Evolutionary conservation across 2,113 vertebrate genomes (phyloP), one percentile per base, ranked within the genome.

Genomic region (Conger conger): DNA sequence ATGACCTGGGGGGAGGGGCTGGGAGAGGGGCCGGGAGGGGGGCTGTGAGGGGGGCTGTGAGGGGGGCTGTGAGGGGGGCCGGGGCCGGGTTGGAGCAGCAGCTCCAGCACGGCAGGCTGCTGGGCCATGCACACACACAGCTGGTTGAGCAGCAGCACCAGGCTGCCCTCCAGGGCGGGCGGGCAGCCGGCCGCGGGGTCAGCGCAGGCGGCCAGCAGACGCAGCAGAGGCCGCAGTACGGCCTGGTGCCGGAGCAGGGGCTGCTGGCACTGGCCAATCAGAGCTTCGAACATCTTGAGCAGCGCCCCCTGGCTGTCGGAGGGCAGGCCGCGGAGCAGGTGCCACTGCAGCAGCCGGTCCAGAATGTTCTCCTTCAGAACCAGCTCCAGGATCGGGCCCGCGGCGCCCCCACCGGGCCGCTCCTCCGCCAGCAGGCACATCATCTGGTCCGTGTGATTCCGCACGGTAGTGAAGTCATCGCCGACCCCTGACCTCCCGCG

Each of bases 391-490:
- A 99, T 96, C 87, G 98, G 98, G 1, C 98, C 98, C 0, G 93
- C 89, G 4, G 89, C 81, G 37, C n/a, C 63, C 27, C 73, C 80
- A 23, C 8, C n/a, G n/a, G 5, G 95, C 9, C 93, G 94, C 90
- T 99, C 98, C 90, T 98, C 97, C 0, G 96, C 97, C 91, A 99
- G 91, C 80, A 99, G 93, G 78, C 96, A 97, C 85, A 99, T 81
- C 97, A 99, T 97, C 94, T 99, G 98, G 88, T 97, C 97, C 0
- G 96, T 98, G 94, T 99, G 95, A 92, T 99, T 99, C 84, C 96
- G 93, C 88, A 99, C 97, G 0, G 97, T 96, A 0, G 96, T 98
- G 86, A 97, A 94, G 93, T 99, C 98, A 0, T 99, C 98, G 0
- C 94, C 89, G 2, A 89, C 89, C 3, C 96, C 96, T 79, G 93